Evolutionary conservation across 2,888 invertebrate genomes (phyloP).

Genomic region (Mythimna loreyi): DNA sequence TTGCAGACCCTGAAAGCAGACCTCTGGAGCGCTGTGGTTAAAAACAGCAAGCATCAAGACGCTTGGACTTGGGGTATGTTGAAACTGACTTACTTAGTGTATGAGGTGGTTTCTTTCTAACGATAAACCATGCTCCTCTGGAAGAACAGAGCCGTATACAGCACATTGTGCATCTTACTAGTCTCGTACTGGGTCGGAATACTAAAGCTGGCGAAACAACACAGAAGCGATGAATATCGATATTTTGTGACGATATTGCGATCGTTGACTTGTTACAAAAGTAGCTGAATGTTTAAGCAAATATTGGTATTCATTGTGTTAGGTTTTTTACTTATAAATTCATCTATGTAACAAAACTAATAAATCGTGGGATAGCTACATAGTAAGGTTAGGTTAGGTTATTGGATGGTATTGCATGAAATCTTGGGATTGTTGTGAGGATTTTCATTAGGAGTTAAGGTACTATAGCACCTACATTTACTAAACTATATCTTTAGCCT

Average conservation of each 20-base stretch:
- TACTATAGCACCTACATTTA: too few species aligned
- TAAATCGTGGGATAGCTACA: background rate
- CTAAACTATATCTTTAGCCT: too few species aligned
- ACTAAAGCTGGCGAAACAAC: too few species aligned
- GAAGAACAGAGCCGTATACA: background rate
- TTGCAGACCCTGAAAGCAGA: conserved; percentile 95
- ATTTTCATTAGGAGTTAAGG: background rate
- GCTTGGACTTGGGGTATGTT: conserved; percentile 96
- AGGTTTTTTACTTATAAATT: too few species aligned
- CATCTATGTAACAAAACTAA: background rate
- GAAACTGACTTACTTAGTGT: background rate
- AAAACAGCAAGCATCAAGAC: conserved; percentile 96
- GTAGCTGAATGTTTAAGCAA: too few species aligned
- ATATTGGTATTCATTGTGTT: too few species aligned
- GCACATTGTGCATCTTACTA: too few species aligned
- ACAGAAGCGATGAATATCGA: too few species aligned
- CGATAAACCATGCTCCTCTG: background rate
- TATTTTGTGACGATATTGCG: too few species aligned
- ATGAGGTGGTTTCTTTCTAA: background rate
- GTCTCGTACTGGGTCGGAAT: too few species aligned
- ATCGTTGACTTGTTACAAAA: too few species aligned
- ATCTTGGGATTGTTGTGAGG: background rate
- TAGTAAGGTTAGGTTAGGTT: too few species aligned
- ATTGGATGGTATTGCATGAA: background rate
- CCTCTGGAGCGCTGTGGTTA: conserved; percentile 96